Evolutionary conservation across 2,797 vertebrate species (phyloP), one percentile per base, ranked within the genome.

Genomic region (Hypotaenidia philippensis): DNA sequence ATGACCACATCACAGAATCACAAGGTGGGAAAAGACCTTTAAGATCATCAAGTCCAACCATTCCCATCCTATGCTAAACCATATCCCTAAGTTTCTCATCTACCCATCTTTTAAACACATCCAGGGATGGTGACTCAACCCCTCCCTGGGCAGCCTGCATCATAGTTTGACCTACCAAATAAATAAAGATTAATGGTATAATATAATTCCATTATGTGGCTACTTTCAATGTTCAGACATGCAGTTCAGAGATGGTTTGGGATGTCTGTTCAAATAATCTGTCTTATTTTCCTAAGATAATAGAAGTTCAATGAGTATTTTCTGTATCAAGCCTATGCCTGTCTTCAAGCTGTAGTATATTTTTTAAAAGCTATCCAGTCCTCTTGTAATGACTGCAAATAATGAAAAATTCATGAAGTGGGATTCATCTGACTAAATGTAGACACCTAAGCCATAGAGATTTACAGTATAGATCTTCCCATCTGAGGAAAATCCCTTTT

Each of bases 381-480:
- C n/a, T 91, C 40, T 32, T n/a, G 31, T 71, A 81, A 83, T 85
- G 72, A 83, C 72, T 61, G 44, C 57, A 91, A 86, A 90, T 82
- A 90, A 65, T 86, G 87, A 93, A 94, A 94, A 81, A 91, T 95
- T 95, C 76, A 95, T 94, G 72, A 94, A 69, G 9, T 69, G 34
- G 55, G 57, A 81, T 91, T 95, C 38, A 83, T 94, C 52, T 88
- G 57, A 81, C 74, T 41, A 81, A 40, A 17, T 18, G 47, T 13
- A 88, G 69, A 61, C 15, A 61, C 34, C 45, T 61, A 86, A 93
- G 22, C 82, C 77, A 47, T 13, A 41, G 68, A 92, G 85, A 94
- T 94, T 95, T 94, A 91, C 76, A 76, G 80, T 20, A 26, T 13
- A 90, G 80, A 32, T 7, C 12, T 86, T 91, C 69, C 60, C 76